Base-by-base conservation (phyloP, 2,113 vertebrate species). In the Tetrao urogallus region DNA sequence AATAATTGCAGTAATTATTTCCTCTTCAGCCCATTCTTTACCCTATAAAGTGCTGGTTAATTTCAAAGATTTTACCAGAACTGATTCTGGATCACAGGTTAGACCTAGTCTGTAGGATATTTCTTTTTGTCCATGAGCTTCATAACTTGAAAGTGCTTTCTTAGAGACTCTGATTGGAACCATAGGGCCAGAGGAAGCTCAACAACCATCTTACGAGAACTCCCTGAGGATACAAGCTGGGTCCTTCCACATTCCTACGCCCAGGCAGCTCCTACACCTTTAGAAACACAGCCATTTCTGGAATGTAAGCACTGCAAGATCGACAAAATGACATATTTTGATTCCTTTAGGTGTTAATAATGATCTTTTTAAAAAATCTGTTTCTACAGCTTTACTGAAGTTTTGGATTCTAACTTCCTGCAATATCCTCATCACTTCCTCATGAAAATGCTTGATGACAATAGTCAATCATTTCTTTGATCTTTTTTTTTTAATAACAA, bases 51-150 rank as follows among this genome's bases (percentile, higher is more conserved):
- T 8, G 25, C 40, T 57, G 45, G 4, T 14, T 74, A 42, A 30
- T 74, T 85, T 89, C 34, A 82, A 90, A 50, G 32, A 36, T 34
- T 70, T 91, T 82, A 76, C 76, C n/a, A 73, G 64, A 76, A 93
- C 12, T 45, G 5, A 74, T 71, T 89, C 28, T 60, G 66, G 47
- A 48, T 34, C 61, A 12, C 32, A 73, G 38, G 34, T 34, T 65
- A 70, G 8, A 13, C 38, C 38, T 38, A 38, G 22, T 66, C 76
- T 1, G 1, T 9, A 66, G 48, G 19, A 24, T 92, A 50, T 75
- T 77, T 78, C n/a, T 67, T 42, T 58, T 32, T 91, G 38, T 42
- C 50, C 87, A 27, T 3, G 69, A 81, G 12, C 45, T 54, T 65
- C 45, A 45, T 66, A 86, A 27, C 28, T 57, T 57, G 38, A 71